Evolutionary conservation across 2,797 vertebrate genomes (phyloP), one percentile per base, ranked within the genome.

Genomic region (Oreonectes daqikongensis): DNA sequence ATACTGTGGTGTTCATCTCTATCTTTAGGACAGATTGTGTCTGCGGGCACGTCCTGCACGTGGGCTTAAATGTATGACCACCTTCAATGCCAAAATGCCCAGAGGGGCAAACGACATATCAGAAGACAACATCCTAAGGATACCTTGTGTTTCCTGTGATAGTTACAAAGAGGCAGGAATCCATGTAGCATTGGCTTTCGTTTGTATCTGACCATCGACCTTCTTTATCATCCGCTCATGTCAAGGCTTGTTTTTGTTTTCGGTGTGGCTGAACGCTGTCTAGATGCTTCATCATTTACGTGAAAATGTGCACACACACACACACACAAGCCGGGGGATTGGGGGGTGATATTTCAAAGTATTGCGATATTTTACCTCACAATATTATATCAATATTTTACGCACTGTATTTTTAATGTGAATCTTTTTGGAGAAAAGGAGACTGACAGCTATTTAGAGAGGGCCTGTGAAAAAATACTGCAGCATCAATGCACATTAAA

Each of bases 41-140:
- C 85, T 82, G 77, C 40, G 57, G 78, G 83, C 76, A 32, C n/a
- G 52, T 20, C 69, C 52, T n/a, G n/a, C n/a, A n/a, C n/a, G n/a
- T n/a, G n/a, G 8, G 50, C 60, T 74, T 64, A 81, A 84, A 87
- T 86, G 84, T 83, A 87, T 79, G 78, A 78, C 71, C 69, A 61
- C 48, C 71, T 73, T 74, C 76, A 81, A 75, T 67, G 72, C 24
- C 20, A n/a, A 63, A 72, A 80, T 80, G 68, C 79, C 73, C 50
- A 42, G 40, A 67, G 79, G 79, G 77, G 70, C 65, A 5, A 3
- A 50, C 18, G 61, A 75, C 77, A 71, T 38, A 79, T 79, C 78
- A 84, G 57, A 82, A 82, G 65, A 83, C 81, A 81, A 82, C 79
- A 84, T 81, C 86, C 77, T 60, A 20, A 50, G 79, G 75, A 77